phyloP scores from a whole-genome alignment of 2,888 invertebrate genomes.

The Tiliacea aurago region DNA sequence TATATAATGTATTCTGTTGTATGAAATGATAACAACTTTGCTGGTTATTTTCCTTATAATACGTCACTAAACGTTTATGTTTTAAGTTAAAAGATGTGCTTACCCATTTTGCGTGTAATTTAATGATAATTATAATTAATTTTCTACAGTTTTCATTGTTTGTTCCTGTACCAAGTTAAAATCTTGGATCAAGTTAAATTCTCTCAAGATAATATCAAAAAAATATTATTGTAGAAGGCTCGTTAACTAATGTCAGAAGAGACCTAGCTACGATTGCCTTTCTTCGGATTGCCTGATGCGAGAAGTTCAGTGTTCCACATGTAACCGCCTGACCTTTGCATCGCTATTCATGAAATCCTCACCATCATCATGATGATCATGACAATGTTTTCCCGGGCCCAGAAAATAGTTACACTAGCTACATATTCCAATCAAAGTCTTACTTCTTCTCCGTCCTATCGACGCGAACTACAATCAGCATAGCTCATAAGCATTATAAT shows the following conservation, averaged over 20 bases:
- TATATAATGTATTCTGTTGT: not conserved
- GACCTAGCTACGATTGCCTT: not conserved
- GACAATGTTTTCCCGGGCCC: not conserved
- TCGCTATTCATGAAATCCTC: not conserved
- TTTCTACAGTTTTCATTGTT: not conserved
- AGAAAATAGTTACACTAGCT: too few species aligned
- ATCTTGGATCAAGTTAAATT: not conserved
- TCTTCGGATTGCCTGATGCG: not conserved
- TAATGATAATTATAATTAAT: not conserved
- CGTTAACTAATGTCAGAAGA: not conserved
- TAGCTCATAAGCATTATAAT: not conserved
- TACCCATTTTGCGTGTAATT: not conserved
- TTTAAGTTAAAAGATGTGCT: not conserved
- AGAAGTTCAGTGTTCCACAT: not conserved
- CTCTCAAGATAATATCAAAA: too few species aligned
- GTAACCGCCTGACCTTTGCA: not conserved
- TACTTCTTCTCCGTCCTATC: not conserved
- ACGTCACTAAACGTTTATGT: not conserved
- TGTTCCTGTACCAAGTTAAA: not conserved
- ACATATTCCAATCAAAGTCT: not conserved
- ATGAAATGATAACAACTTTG: not conserved
- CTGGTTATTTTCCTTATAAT: conserved; percentile 2
- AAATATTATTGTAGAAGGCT: not conserved
- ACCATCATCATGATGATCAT: not conserved
- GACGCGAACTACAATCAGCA: too few species aligned